A percentile compares a stretch with the other conserved stretches of the same genome.
Conservation (phyloP, 2,888 invertebrate species). For the Cephus runcator region DNA sequence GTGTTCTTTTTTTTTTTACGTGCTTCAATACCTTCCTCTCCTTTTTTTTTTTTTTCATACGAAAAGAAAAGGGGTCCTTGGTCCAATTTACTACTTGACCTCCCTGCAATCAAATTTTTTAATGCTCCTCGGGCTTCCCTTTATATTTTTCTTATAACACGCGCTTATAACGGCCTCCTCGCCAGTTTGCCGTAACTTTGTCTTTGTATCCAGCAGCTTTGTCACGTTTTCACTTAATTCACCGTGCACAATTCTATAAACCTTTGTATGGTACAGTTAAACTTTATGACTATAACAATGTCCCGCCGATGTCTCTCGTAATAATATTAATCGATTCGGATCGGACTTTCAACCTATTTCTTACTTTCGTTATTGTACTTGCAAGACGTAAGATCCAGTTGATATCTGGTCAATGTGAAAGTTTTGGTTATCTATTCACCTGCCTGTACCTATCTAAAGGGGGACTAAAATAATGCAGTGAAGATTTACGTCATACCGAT, state of each 20-base stretch:
- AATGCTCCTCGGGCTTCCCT: not conserved
- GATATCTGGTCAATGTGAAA: not conserved
- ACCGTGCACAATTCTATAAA: not conserved
- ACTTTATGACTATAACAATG: not conserved
- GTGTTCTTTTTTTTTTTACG: slow-evolving; percentile 3
- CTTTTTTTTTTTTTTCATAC: not conserved
- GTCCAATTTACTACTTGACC: not conserved
- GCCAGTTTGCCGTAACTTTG: not conserved
- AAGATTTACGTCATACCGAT: not conserved
- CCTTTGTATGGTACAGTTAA: not conserved
- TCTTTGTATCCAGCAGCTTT: not conserved
- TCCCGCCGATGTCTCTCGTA: not conserved
- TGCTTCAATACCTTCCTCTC: not conserved
- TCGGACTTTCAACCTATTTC: not conserved
- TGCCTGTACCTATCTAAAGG: not conserved
- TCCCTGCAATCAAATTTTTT: not conserved
- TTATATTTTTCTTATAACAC: no score
- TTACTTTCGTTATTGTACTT: not conserved
- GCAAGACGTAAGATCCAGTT: not conserved
- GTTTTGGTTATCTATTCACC: not conserved
- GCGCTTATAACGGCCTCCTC: not conserved
- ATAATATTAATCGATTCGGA: not conserved
- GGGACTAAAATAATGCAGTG: not conserved
- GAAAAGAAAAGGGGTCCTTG: not conserved
- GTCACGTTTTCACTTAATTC: not conserved